Base-by-base conservation (phyloP, 2,797 vertebrate genomes). In the Antrozous pallidus region DNA sequence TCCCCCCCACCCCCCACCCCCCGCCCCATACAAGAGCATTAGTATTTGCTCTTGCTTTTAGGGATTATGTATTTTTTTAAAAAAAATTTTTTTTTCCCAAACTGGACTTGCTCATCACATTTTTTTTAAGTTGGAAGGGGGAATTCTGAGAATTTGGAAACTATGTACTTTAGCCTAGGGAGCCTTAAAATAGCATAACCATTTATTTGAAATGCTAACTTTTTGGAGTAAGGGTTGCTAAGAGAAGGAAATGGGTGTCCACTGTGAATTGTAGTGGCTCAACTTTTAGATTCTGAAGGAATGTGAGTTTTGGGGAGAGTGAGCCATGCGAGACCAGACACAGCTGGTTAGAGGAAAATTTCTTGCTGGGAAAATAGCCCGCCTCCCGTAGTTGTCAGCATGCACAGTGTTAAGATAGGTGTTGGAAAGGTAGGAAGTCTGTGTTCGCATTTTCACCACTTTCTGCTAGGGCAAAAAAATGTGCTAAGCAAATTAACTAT, bases 81-180 rank as follows among this genome's bases (percentile, higher is more conserved):
- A 88, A 67, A 42, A 42, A 45, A 45, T 45, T 45, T 63, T 80
- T 61, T 31, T 75, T 74, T 67, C 28, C 42, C 9, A 56, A 81
- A 90, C 28, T 83, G 28, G 4, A 67, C 20, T 33, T 81, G 58
- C 67, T n/a, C 24, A 28, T 47, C 92, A 26, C 22, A 38, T 51
- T 65, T 96, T 70, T 96, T 90, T 63, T 88, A 63, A 94, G 36
- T 91, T 93, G 61, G 18, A 88, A 94, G 13, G 69, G 26, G 8
- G 63, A 80, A 84, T 89, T 85, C 51, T 49, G 47, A 83, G 75
- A 86, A 63, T 90, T 84, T 94, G 74, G 58, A 65, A 82, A 78
- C 51, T 42, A 24, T 38, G 20, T 33, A 70, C 14, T 49, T 73
- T 75, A 78, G 28, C 36, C 28, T 56, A 36, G 79, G 79, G 31